Evolutionary conservation across 1,140 invertebrate genomes (phyloP), one percentile per base, ranked within the genome.

Genomic region (Diabrotica undecimpunctata): DNA sequence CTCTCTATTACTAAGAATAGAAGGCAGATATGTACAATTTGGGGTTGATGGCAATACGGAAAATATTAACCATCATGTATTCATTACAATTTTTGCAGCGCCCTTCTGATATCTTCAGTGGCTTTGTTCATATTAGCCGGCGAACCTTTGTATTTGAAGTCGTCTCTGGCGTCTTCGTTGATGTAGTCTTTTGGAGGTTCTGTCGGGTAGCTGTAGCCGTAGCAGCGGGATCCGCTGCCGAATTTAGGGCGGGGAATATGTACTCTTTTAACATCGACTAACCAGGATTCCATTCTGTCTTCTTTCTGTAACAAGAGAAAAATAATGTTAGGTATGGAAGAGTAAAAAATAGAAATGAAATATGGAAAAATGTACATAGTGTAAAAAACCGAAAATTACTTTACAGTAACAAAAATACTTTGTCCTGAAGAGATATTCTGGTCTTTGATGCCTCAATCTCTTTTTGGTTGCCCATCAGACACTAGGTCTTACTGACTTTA

Each of bases 241-340:
- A 92, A 92, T 83, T 93, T 93, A 38, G 91, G 91, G 65, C 91
- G 83, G 57, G 91, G 91, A 69, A 93, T 93, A 67, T 88, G 83
- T 62, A 92, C 88, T 72, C 88, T 84, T 80, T 92, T 91, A 37
- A 93, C 89, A 75, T 93, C 90, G 56, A 85, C 87, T 70, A 93
- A 79, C 88, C 90, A 92, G 67, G 89, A 88, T 75, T 92, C 90
- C 90, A 92, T 92, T 71, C 61, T 72, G 25, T 25, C 25, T 14
- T 35, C n/a, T 38, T 7, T 36, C 65, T 66, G 54, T 7, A 62
- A 62, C 52, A 52, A 36, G 52, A 53, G 25, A 58, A 12, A 4
- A 25, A 5, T 5, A 5, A 53, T 55, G 13, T 11, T 10, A 55
- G 14, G 6, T 13, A 10, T 55, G 12, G 13, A 54, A 6, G 13